Percentiles rank a stretch among this genome's conserved stretches.
Evolutionary conservation across 2,888 invertebrate species (phyloP).

Genomic region (Odiellus spinosus): DNA sequence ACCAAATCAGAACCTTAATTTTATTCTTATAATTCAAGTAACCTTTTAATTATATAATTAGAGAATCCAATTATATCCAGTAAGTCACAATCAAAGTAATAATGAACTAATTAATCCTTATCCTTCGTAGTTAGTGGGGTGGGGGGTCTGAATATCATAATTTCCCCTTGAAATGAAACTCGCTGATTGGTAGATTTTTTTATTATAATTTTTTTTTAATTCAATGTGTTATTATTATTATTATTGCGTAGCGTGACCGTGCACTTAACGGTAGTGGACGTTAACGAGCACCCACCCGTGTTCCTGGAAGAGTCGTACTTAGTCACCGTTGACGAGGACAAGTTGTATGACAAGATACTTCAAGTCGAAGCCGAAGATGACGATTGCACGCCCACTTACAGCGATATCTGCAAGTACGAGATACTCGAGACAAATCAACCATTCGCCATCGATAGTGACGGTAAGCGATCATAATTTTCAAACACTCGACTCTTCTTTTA

Average conservation of each 20-base stretch:
- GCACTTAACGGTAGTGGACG: conserved; percentile 20
- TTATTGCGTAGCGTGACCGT: conserved; percentile 17
- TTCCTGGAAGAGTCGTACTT: conserved; percentile 20
- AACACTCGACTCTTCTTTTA: not conserved
- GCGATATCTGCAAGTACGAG: conserved; percentile 94
- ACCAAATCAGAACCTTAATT: too few species aligned
- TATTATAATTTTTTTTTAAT: too few species aligned
- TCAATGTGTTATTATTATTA: too few species aligned
- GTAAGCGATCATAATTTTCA: conserved; percentile 31
- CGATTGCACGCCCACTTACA: conserved; percentile 87
- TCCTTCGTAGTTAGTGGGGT: too few species aligned
- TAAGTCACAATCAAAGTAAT: too few species aligned
- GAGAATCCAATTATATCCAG: too few species aligned
- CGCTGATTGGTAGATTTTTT: too few species aligned
- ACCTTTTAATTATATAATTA: too few species aligned
- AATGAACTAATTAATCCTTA: too few species aligned
- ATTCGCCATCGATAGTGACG: conserved; percentile 80
- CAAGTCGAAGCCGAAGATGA: conserved; percentile 80
- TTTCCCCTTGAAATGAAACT: too few species aligned
- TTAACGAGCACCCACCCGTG: conserved; percentile 20
- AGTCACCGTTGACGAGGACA: conserved; percentile 24
- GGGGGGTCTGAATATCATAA: too few species aligned
- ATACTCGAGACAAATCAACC: conserved; percentile 79
- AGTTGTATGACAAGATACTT: conserved; percentile 73
- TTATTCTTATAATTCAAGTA: too few species aligned